Evolutionary conservation across 2,888 invertebrate genomes (phyloP).

Genomic region (Idaea straminata): DNA sequence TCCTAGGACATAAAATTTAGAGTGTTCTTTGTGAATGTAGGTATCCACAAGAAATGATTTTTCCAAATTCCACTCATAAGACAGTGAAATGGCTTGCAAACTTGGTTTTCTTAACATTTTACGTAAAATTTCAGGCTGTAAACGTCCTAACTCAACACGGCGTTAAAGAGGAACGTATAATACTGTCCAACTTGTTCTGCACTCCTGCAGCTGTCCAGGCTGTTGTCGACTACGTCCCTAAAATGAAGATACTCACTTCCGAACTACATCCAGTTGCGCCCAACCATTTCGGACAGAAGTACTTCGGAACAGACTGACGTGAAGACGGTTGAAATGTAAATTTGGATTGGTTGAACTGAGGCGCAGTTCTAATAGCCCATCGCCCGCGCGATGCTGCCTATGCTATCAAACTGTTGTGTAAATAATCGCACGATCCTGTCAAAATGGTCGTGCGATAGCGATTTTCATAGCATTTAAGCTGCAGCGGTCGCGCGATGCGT

Average conservation of each 20-base stretch:
- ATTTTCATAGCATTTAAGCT: too few species aligned
- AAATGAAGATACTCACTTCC: slow-evolving; percentile 97
- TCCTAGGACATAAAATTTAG: too few species aligned
- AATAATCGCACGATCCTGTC: too few species aligned
- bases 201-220: slow-evolving; percentile 94
- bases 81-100: too few species aligned
- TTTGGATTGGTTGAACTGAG: not conserved
- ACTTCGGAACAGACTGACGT: slow-evolving; percentile 97
- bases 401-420: too few species aligned
- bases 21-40: too few species aligned
- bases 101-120: not conserved
- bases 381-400: too few species aligned
- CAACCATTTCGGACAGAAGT: slow-evolving; percentile 98
- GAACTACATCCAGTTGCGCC: slow-evolving; percentile 97
- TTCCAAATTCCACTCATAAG: not conserved
- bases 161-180: slow-evolving; percentile 95
- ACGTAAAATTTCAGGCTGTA: slow-evolving; percentile 86
- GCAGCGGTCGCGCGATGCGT: too few species aligned
- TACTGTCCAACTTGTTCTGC: slow-evolving; percentile 98
- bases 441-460: too few species aligned
- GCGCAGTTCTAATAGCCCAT: too few species aligned
- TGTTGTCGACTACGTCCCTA: slow-evolving; percentile 90
- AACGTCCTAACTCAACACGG: slow-evolving; percentile 96
- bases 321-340: slow-evolving; percentile 17
- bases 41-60: not conserved